phyloP scores from a whole-genome alignment of 2,888 invertebrate genomes.

The Thysanoteuthis rhombus region DNA sequence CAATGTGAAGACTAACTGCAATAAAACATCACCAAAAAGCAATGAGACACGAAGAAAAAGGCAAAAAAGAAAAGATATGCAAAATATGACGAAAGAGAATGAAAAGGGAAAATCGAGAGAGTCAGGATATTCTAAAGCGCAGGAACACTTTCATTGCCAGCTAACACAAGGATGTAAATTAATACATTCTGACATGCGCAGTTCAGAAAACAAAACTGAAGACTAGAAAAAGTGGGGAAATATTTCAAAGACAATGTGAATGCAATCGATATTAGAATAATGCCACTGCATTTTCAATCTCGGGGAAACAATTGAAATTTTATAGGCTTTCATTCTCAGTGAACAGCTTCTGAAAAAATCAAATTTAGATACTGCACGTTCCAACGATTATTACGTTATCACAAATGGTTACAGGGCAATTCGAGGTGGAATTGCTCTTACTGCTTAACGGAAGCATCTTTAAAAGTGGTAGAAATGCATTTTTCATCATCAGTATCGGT shows the following conservation, averaged over 20 bases:
- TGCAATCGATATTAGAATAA: neutral
- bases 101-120: neutral
- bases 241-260: neutral
- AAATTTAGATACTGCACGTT: no score
- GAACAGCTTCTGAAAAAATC: neutral
- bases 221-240: neutral
- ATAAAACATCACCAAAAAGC: neutral
- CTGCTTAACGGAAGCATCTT: no score
- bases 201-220: neutral
- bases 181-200: neutral
- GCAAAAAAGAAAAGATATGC: neutral
- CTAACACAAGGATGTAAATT: neutral
- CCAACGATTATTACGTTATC: neutral
- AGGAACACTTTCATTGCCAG: neutral
- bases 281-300: neutral
- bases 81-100: neutral
- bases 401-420: no score
- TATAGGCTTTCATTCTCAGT: neutral
- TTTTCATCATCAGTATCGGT: no score
- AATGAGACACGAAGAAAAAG: neutral
- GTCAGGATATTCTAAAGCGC: neutral
- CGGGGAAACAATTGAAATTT: neutral
- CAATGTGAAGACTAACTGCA: no score
- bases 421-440: no score
- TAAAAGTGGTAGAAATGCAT: no score